Percentiles rank a stretch among this genome's conserved stretches.
phyloP scores from a whole-genome alignment of 2,113 vertebrate species.

The Oriolus oriolus region DNA sequence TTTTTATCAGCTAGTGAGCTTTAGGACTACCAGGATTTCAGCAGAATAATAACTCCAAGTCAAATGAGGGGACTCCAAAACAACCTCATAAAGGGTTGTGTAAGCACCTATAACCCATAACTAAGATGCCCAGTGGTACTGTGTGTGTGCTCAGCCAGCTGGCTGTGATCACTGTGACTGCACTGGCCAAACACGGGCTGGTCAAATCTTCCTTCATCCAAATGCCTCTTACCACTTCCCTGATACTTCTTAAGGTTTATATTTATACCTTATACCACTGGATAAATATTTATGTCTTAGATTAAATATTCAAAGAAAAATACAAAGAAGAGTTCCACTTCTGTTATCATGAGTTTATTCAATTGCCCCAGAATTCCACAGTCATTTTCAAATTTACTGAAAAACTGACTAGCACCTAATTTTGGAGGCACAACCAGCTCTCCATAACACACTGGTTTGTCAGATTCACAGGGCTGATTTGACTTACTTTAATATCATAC shows the following conservation, averaged over 20 bases:
- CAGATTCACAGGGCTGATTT: neutral
- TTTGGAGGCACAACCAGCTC: neutral
- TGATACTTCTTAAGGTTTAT: neutral
- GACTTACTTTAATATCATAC: neutral
- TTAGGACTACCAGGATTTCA: fast-evolving
- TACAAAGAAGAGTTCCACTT: neutral
- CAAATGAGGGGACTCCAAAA: neutral
- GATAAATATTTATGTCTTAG: neutral
- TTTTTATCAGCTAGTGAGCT: neutral
- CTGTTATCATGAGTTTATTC: neutral
- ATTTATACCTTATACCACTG: neutral
- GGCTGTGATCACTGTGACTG: neutral
- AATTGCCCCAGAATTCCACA: neutral
- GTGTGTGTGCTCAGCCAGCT: neutral
- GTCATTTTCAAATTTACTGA: neutral
- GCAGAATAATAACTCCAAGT: neutral
- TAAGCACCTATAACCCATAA: neutral
- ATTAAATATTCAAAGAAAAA: neutral
- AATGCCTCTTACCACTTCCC: neutral
- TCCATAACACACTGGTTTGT: neutral
- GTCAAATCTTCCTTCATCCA: neutral
- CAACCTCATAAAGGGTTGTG: neutral
- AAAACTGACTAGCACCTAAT: neutral
- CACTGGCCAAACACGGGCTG: neutral
- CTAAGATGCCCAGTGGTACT: fast-evolving